Evolutionary conservation across 1,140 invertebrate genomes (phyloP).

Genomic region (Aethina tumida): DNA sequence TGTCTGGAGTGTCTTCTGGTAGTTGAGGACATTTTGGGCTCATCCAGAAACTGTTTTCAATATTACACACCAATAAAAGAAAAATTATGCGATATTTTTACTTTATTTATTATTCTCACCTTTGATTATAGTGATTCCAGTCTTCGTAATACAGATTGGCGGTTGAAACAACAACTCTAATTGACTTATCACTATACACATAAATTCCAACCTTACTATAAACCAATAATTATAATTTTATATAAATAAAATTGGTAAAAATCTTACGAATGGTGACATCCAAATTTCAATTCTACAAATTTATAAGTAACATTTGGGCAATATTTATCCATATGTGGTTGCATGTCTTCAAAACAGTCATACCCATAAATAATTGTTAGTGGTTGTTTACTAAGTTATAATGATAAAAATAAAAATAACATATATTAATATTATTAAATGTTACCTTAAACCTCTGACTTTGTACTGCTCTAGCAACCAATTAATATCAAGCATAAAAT

Average conservation of each 20-base stretch:
- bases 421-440: neutral
- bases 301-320: conserved; percentile 53
- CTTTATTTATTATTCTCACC: conserved; percentile 55
- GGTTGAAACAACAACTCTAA: conserved; percentile 82
- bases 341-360: conserved; percentile 50
- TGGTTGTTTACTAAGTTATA: conserved; percentile 51
- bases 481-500: conserved; percentile 83
- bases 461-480: conserved; percentile 78
- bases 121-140: conserved; percentile 91
- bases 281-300: conserved; percentile 68
- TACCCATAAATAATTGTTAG: conserved; percentile 72
- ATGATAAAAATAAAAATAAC: neutral
- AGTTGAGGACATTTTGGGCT: conserved; percentile 66
- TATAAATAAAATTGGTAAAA: no score
- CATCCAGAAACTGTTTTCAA: conserved; percentile 80
- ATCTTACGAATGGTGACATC: conserved; percentile 79
- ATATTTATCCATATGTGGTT: conserved; percentile 37
- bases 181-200: conserved; percentile 67
- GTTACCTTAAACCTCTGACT: conserved; percentile 43
- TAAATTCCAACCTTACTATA: conserved; percentile 82
- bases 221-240: conserved; percentile 6
- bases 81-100: no score
- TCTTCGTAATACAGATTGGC: conserved; percentile 86
- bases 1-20: conserved; percentile 39
- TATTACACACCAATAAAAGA: no score